Evolutionary conservation across 2,113 vertebrate genomes (phyloP).

Genomic region (Mandrillus leucophaeus): DNA sequence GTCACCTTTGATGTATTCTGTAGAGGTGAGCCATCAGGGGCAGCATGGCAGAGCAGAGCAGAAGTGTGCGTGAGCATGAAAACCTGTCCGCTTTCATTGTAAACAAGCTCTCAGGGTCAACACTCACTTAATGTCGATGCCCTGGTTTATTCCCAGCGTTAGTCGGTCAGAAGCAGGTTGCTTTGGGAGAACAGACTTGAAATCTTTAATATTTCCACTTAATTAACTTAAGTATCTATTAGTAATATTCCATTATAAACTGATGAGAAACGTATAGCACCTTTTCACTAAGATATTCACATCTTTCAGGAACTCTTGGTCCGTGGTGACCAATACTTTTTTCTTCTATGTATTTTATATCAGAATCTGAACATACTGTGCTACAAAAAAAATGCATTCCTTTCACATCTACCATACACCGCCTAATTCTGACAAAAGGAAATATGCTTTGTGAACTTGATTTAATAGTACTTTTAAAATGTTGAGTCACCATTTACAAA

Average conservation of each 20-base stretch:
- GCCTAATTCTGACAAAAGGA: not conserved
- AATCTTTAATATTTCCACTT: not conserved
- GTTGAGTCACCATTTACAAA: too few species aligned
- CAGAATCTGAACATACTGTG: not conserved
- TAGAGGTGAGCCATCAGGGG: not conserved
- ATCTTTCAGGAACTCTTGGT: not conserved
- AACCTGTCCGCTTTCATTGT: not conserved
- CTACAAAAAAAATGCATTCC: not conserved
- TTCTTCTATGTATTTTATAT: conserved; percentile 1
- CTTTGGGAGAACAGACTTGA: not conserved
- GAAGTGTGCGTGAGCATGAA: not conserved
- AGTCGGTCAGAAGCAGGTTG: not conserved
- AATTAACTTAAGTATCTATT: not conserved
- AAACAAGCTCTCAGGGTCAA: not conserved
- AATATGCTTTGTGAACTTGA: not conserved
- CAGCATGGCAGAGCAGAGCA: not conserved
- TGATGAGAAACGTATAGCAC: not conserved
- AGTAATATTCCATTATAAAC: not conserved
- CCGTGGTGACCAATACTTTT: not conserved
- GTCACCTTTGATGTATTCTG: not conserved
- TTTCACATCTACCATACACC: not conserved
- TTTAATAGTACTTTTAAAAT: not conserved
- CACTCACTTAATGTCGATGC: not conserved
- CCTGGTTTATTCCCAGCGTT: not conserved
- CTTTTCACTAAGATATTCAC: not conserved